Evolutionary conservation across 1,140 invertebrate species (phyloP), one percentile per base, ranked within the genome.

Genomic region (Sesamia nonagrioides): DNA sequence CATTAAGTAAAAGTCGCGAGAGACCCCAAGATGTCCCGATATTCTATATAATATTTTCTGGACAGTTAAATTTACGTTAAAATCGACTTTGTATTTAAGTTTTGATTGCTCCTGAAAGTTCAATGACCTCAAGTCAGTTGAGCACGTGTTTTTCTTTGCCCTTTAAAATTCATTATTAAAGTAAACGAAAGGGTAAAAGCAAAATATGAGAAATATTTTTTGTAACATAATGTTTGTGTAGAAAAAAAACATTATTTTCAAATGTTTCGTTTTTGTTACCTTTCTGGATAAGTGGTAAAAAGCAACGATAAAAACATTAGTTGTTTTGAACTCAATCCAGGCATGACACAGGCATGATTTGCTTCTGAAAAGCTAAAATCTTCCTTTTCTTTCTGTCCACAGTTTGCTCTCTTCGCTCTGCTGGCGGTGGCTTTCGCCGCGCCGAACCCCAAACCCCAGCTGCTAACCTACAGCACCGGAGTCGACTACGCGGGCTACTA

Each of bases 401-500:
- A 92, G 91, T 85, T 93, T 71, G 85, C 86, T 48, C 80, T 95
- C n/a, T 93, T 91, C 73, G 87, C 91, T 85, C 80, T 95, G 61
- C 75, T 95, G 75, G 91, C 91, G 42, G 81, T 93, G 60, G 94
- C 91, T 8, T 76, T 88, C 52, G 88, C 86, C 9, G 88, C 87
- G 3, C 87, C 88, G 0, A 85, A 80, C 17, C 84, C 88, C 13
- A 81, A 79, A 13, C 85, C 88, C 13, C 88, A 90, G 54, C n/a
- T 81, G 8, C 33, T 88, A 40, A 42, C 87, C 15, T 89, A 89
- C 79, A 48, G 80, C n/a, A 11, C 82, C 11, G 84, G 84, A 35
- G 52, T 87, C 3, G 87, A 87, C 78, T 88, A 88, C 63, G 60
- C 83, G 11, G 54, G 54, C 18, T 56, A 56, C 54, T 86, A 87